A percentile compares a stretch with the other conserved stretches of the same genome.
phyloP scores from a whole-genome alignment of 2,113 vertebrate species.

The Todiramphus chloris region DNA sequence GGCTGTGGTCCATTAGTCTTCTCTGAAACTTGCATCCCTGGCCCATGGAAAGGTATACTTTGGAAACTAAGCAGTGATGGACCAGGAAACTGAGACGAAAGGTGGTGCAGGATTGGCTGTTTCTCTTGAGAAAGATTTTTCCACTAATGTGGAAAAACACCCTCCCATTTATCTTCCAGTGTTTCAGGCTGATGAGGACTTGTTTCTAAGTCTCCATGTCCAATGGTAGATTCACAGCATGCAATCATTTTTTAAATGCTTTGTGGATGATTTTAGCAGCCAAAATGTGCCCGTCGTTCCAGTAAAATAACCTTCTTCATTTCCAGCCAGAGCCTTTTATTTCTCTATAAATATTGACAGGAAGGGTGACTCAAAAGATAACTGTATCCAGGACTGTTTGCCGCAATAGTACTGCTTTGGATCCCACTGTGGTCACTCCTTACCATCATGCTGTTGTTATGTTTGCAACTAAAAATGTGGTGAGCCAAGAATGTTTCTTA shows the following conservation, averaged over 20 bases:
- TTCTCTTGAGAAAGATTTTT: neutral
- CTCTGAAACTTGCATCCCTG: neutral
- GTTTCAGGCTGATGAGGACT: neutral
- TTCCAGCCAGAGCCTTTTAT: conserved; percentile 45
- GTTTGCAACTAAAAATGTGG: neutral
- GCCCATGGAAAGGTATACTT: neutral
- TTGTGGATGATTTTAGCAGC: conserved; percentile 21
- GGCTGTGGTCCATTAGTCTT: fast-evolving
- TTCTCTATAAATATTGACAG: conserved; percentile 57
- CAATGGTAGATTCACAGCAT: neutral
- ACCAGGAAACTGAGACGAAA: neutral
- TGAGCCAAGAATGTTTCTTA: neutral
- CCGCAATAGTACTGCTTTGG: neutral
- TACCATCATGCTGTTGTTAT: neutral
- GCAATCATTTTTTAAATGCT: neutral
- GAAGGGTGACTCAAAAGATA: conserved; percentile 58
- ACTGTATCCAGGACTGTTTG: neutral
- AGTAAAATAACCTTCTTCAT: conserved; percentile 21
- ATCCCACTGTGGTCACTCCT: conserved; percentile 8
- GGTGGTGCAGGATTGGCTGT: fast-evolving
- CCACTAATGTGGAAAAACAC: neutral
- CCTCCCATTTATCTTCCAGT: neutral
- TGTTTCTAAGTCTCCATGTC: fast-evolving
- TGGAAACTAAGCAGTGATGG: neutral
- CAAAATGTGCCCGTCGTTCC: conserved; percentile 8